Evolutionary conservation across 2,113 vertebrate genomes (phyloP).

Genomic region (Apus apus): DNA sequence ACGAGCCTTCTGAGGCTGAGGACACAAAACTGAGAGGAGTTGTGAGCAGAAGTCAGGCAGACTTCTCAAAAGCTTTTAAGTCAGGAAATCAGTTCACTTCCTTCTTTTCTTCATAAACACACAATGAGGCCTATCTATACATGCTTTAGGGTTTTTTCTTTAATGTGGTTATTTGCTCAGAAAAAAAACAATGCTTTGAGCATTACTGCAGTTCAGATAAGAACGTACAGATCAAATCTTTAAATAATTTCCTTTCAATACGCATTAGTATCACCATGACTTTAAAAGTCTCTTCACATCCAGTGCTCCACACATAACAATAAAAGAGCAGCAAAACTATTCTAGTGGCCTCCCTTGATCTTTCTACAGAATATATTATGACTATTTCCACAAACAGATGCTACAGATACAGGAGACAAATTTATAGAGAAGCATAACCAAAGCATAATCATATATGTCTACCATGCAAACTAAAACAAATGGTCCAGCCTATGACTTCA

Average conservation of each 20-base stretch:
- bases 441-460: background rate
- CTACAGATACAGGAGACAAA: background rate
- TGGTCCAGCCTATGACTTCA: background rate
- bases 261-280: background rate
- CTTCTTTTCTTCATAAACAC: background rate
- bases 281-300: constrained; percentile 9
- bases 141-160: constrained; percentile 9
- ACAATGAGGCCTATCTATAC: background rate
- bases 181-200: constrained; percentile 37
- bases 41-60: background rate
- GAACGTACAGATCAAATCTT: constrained; percentile 19
- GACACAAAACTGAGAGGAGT: background rate
- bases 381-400: background rate
- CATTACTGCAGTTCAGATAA: background rate
- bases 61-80: constrained; percentile 11
- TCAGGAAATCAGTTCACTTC: constrained; percentile 43
- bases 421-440: background rate
- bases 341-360: background rate
- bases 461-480: background rate
- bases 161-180: constrained; percentile 23
- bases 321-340: constrained; percentile 5
- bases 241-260: constrained; percentile 53
- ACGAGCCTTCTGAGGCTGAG: background rate
- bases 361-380: background rate
- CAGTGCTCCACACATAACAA: constrained; percentile 1